These are phyloP conservation scores for Drosophila histrio DNA, from an alignment of 2,888 invertebrate genomes.

Conservation along the genomic window DNA sequence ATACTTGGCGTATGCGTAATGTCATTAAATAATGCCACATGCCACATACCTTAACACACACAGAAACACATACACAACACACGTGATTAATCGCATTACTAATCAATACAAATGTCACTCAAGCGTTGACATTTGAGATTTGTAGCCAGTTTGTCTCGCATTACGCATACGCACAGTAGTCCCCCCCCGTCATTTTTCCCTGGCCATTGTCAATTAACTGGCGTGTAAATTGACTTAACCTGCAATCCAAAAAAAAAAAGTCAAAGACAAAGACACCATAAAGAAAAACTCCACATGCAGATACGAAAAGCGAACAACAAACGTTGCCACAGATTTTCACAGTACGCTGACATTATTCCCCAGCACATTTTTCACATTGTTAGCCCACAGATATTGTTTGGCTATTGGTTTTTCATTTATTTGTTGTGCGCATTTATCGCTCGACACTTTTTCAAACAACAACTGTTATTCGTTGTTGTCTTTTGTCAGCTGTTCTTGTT, in stretches of 20 bases:
- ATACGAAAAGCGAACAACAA: no score
- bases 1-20: conserved; percentile 62
- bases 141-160: conserved; percentile 63
- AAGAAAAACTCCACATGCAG: conserved; percentile 29
- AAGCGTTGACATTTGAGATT: conserved; percentile 74
- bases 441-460: conserved; percentile 36
- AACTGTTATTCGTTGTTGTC: conserved; percentile 23
- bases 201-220: conserved; percentile 65
- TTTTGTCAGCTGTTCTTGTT: neutral
- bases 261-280: conserved; percentile 2
- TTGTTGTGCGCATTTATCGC: conserved; percentile 32
- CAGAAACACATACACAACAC: conserved; percentile 13
- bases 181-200: neutral
- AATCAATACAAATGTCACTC: conserved; percentile 77
- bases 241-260: conserved; percentile 28
- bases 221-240: conserved; percentile 68
- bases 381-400: conserved; percentile 12
- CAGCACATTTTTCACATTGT: conserved; percentile 43
- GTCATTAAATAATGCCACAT: conserved; percentile 66
- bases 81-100: conserved; percentile 75
- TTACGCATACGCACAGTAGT: conserved; percentile 78
- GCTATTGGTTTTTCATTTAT: conserved; percentile 18
- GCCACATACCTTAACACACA: conserved; percentile 34
- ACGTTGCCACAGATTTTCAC: conserved; percentile 22
- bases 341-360: conserved; percentile 27